Percentiles rank a stretch among this genome's conserved stretches.
phyloP scores from a whole-genome alignment of 2,888 invertebrate genomes.

The Papilio gigon region DNA sequence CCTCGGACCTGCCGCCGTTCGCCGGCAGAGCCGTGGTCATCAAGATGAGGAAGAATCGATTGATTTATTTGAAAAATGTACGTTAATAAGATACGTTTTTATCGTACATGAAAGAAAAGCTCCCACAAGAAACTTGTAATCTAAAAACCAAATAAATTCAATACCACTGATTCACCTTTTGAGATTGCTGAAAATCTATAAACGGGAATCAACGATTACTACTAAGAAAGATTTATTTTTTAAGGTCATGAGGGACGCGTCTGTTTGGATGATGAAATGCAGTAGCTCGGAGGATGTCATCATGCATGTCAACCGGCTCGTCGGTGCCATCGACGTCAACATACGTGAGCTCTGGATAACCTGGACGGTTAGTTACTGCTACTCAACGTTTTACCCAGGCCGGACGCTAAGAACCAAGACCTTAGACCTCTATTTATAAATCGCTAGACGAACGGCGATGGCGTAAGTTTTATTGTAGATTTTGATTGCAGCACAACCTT shows the following conservation, averaged over 20 bases:
- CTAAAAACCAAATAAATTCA: too few relatives aligned
- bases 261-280: conserved; percentile 89
- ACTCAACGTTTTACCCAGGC: neutral
- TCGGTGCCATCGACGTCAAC: conserved; percentile 82
- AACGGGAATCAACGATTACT: too few relatives aligned
- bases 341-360: conserved; percentile 73
- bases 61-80: conserved; percentile 84
- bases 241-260: conserved; percentile 86
- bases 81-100: neutral
- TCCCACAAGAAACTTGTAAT: neutral
- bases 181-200: too few relatives aligned
- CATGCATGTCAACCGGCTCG: conserved; percentile 84
- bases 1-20: conserved; percentile 86
- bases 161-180: neutral
- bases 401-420: neutral
- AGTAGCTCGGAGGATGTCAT: conserved; percentile 88
- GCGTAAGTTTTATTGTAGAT: neutral
- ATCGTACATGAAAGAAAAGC: too few relatives aligned
- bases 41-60: conserved; percentile 84
- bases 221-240: too few relatives aligned
- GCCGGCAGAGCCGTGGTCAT: conserved; percentile 88
- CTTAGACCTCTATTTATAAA: too few relatives aligned
- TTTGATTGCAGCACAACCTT: conserved; percentile 71
- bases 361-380: conserved; percentile 67
- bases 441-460: too few relatives aligned